phyloP scores from a whole-genome alignment of 1,140 invertebrate species.

The Metaphire vulgaris region DNA sequence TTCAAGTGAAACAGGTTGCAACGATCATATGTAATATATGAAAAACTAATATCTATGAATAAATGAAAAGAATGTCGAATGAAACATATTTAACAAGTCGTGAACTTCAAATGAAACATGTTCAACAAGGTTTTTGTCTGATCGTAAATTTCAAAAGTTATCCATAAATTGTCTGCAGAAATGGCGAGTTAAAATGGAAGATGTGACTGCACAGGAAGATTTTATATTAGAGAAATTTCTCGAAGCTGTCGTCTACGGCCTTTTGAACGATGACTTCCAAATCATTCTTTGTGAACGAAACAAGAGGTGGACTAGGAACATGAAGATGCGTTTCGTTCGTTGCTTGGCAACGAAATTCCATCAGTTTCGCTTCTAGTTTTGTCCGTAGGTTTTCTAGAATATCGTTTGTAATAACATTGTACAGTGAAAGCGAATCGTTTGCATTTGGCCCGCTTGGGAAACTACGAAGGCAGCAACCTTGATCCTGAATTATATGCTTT shows the following conservation, averaged over 20 bases:
- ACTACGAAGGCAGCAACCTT: too few species aligned
- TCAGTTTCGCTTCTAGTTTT: background rate
- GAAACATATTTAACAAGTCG: too few species aligned
- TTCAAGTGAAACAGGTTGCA: too few species aligned
- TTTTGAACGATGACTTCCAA: background rate
- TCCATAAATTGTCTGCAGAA: too few species aligned
- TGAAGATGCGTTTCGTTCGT: background rate
- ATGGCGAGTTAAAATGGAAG: too few species aligned
- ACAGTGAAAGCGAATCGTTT: background rate
- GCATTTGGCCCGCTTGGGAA: background rate
- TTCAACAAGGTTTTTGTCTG: too few species aligned
- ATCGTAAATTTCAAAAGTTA: too few species aligned
- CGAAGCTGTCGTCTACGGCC: background rate
- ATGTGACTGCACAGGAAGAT: background rate
- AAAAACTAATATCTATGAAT: too few species aligned
- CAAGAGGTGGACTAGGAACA: background rate
- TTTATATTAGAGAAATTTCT: background rate
- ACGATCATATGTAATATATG: too few species aligned
- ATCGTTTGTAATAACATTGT: background rate
- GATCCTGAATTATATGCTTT: too few species aligned
- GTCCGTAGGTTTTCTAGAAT: background rate
- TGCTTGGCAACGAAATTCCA: background rate
- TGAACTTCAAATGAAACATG: too few species aligned
- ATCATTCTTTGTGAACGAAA: background rate
- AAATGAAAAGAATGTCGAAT: too few species aligned